These are phyloP conservation scores for Drosophila mercatorum DNA, from an alignment of 2,888 invertebrate species.

Conservation along the genomic window DNA sequence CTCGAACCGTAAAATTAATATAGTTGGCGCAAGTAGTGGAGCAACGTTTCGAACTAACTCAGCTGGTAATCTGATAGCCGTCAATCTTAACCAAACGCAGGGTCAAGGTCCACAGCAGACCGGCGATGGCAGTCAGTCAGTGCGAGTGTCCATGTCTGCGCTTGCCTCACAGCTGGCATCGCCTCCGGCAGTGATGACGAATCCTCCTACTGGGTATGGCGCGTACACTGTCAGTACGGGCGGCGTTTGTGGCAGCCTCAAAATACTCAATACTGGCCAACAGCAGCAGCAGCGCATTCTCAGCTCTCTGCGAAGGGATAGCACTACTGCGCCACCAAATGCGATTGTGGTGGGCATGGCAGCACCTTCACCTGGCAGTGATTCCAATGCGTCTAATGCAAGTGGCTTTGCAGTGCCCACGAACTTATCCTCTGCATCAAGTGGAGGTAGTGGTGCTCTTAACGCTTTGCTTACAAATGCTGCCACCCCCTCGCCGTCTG, in stretches of 20 bases:
- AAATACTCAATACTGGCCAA: conserved; percentile 76
- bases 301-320: conserved; percentile 84
- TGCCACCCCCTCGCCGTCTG: conserved; percentile 82
- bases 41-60: conserved; percentile 81
- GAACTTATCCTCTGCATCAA: conserved; percentile 55
- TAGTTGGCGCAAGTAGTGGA: conserved; percentile 72
- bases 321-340: conserved; percentile 82
- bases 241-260: conserved; percentile 67
- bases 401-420: conserved; percentile 86
- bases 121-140: conserved; percentile 73
- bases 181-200: conserved; percentile 85
- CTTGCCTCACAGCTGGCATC: conserved; percentile 85
- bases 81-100: conserved; percentile 60
- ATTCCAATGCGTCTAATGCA: conserved; percentile 84
- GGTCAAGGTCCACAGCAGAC: conserved; percentile 48
- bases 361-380: conserved; percentile 84
- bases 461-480: conserved; percentile 86
- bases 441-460: conserved; percentile 69
- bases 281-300: conserved; percentile 81
- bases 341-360: conserved; percentile 85
- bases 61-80: conserved; percentile 83
- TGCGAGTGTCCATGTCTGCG: conserved; percentile 85
- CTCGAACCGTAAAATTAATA: conserved; percentile 83
- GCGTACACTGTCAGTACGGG: conserved; percentile 79
- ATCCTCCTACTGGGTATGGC: conserved; percentile 79